Conservation (phyloP, 2,113 vertebrate species). For the Sarotherodon lohbergeri region DNA sequence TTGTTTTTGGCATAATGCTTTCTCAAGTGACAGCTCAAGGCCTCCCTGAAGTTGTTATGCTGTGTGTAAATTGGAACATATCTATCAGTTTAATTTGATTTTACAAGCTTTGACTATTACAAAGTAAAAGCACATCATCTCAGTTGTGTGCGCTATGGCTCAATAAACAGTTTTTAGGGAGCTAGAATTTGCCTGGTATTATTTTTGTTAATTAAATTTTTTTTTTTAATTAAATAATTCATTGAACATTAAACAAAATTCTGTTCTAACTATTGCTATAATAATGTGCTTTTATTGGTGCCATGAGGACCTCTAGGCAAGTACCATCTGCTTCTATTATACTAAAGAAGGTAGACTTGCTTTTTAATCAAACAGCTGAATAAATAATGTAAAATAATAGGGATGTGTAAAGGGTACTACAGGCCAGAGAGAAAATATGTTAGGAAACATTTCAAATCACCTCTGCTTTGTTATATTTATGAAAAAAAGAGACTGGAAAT, state of each 20-base stretch:
- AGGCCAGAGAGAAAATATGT: not conserved
- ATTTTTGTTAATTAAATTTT: accelerated
- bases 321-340: not conserved
- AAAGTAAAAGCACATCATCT: not conserved
- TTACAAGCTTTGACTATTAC: not conserved
- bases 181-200: not conserved
- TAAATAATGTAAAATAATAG: not conserved
- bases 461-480: not conserved
- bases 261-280: not conserved
- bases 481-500: accelerated
- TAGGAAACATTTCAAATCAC: not conserved
- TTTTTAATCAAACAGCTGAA: not conserved
- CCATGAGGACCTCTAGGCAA: not conserved
- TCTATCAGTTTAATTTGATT: not conserved
- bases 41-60: not conserved
- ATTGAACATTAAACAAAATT: not conserved
- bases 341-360: not conserved
- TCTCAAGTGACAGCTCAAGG: not conserved
- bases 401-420: not conserved
- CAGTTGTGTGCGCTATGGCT: not conserved
- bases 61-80: not conserved
- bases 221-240: not conserved
- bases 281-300: not conserved
- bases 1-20: not conserved
- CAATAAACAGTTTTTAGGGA: not conserved